Evolutionary conservation across 2,113 vertebrate genomes (phyloP).

Genomic region (Nettapus auritus): DNA sequence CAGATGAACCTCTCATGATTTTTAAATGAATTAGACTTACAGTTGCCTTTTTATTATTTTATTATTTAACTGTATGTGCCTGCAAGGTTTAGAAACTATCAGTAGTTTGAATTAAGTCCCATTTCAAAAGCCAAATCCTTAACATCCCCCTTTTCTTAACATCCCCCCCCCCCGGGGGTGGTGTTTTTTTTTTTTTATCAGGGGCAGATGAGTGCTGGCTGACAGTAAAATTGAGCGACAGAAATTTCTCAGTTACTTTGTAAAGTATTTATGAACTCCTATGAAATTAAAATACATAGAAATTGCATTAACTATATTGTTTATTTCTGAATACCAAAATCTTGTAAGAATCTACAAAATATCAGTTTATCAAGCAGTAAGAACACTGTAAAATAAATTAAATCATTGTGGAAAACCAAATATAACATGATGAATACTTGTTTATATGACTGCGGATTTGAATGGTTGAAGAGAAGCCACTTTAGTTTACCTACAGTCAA

Average conservation of each 20-base stretch:
- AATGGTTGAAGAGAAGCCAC: neutral
- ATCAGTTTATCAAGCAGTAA: neutral
- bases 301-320: slow-evolving; percentile 31
- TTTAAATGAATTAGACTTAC: neutral
- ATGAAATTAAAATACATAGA: slow-evolving; percentile 23
- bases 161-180: too few relatives aligned
- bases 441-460: slow-evolving; percentile 5
- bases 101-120: neutral
- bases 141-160: too few relatives aligned
- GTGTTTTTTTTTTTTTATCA: neutral
- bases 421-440: slow-evolving; percentile 23
- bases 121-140: neutral
- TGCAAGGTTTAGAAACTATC: neutral
- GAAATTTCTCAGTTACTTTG: slow-evolving; percentile 23
- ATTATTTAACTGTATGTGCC: neutral
- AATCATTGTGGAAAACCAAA: slow-evolving; percentile 51
- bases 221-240: neutral
- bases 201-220: neutral
- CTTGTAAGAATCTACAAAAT: slow-evolving; percentile 19
- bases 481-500: slow-evolving; percentile 5
- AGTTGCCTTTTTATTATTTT: neutral
- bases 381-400: slow-evolving; percentile 34
- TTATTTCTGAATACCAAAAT: slow-evolving; percentile 33
- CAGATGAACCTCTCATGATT: neutral
- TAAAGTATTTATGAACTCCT: slow-evolving; percentile 32